Evolutionary conservation across 2,888 invertebrate species (phyloP), one percentile per base, ranked within the genome.

Genomic region (Clivina fossor): DNA sequence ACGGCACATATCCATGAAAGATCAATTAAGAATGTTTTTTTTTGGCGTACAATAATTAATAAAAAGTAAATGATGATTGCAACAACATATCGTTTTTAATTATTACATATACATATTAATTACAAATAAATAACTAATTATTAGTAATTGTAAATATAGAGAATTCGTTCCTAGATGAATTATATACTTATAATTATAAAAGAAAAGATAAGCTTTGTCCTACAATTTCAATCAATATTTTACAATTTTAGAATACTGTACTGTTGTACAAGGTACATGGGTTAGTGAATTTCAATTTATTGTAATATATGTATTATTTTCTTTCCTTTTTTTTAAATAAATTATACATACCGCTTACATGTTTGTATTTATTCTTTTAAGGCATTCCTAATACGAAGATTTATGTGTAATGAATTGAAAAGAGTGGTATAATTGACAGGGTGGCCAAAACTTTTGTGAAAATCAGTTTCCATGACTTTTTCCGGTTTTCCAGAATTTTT

Each of bases 11-110:
- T 53, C 53, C 40, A 26, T 30, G 44, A 11, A 44, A 53, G 53
- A 53, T 53, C 43, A 53, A 53, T 53, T 53, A 53, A n/a, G n/a
- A n/a, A n/a, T n/a, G n/a, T n/a, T n/a, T n/a, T 30, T 41, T 50
- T 50, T 49, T 8, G 32, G n/a, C n/a, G n/a, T n/a, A n/a, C n/a
- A n/a, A n/a, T n/a, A n/a, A n/a, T n/a, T n/a, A n/a, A n/a, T n/a
- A n/a, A n/a, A n/a, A n/a, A 49, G 35, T 48, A 48, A 48, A 48
- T 48, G 48, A n/a, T n/a, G n/a, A n/a, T n/a, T n/a, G n/a, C n/a
- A n/a, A n/a, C 35, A 48, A 50, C 50, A 50, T 50, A 50, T 50
- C 50, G 50, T 41, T 50, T 50, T 16, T 24, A 24, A 48, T 37
- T n/a, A n/a, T n/a, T n/a, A n/a, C n/a, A n/a, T n/a, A n/a, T n/a